Base-by-base conservation (phyloP, 2,113 vertebrate species). In the Eulemur macaco region DNA sequence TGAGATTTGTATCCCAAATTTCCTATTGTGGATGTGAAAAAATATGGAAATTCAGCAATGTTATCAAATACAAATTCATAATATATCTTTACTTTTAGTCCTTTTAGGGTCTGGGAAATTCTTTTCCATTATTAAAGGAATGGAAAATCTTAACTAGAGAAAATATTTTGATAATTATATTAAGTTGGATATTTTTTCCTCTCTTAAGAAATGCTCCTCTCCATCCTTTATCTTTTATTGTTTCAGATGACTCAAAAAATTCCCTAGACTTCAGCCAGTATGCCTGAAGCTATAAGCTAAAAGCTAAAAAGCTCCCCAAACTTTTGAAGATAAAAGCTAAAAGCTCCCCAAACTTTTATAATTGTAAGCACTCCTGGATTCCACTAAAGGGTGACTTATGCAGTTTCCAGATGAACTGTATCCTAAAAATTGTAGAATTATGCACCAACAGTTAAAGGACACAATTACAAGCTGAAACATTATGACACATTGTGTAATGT, bases 401-500 rank as follows among this genome's bases (percentile, higher is more conserved):
- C 97, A 98, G 95, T 90, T 98, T 98, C 97, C 96, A 98, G 93
- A 97, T 88, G 86, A 98, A 97, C 92, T 98, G 86, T 98, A 98
- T 98, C 97, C 95, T 97, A 88, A 64, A 96, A 98, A 94, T 97
- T 97, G 96, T 5, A 96, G 97, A 98, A 98, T 98, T 98, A 97
- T 98, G 97, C 96, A 98, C 95, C 96, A 97, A 98, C 95, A 98
- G 95, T 95, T 97, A 94, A 97, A 98, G 97, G 96, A 98, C 98
- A 97, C 94, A 97, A 97, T 96, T 98, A 98, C 92, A 94, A 98
- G 94, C 95, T 98, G 90, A 98, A 98, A 97, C 98, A 97, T 97
- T 97, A 95, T 98, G 97, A 98, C 96, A 98, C 97, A 98, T 96
- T 98, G 95, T 98, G 96, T 98, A 98, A 98, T 95, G 96, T 98